Evolutionary conservation across 2,888 invertebrate species (phyloP).

Genomic region (Rhingia rostrata): DNA sequence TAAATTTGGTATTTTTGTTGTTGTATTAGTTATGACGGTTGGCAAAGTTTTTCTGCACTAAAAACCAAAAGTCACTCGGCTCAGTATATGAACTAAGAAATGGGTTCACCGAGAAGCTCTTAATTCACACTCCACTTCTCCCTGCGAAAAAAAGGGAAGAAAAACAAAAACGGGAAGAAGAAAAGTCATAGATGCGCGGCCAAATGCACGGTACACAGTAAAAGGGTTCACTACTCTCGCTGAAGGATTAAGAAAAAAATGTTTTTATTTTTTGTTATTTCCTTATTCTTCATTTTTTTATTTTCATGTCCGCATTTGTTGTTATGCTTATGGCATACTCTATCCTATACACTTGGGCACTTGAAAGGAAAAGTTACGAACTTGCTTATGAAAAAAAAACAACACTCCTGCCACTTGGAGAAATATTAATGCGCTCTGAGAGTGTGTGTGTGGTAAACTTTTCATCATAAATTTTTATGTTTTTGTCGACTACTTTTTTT

Average conservation of each 20-base stretch:
- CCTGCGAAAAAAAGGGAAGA: not conserved
- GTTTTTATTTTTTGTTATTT: constrained; percentile 1
- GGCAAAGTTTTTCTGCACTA: constrained; percentile 44
- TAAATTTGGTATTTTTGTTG: constrained; percentile 3
- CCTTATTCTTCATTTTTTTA: not conserved
- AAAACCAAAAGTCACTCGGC: constrained; percentile 57
- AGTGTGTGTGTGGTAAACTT: constrained; percentile 33
- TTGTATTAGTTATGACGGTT: constrained; percentile 70
- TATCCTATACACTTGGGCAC: not conserved
- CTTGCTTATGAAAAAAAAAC: constrained; percentile 58
- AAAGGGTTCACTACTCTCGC: constrained; percentile 12
- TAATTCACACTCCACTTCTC: constrained; percentile 57
- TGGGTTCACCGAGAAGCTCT: constrained; percentile 50
- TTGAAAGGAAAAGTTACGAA: constrained; percentile 37
- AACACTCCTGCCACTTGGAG: constrained; percentile 23
- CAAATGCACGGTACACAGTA: constrained; percentile 22
- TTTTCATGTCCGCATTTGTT: constrained; percentile 16
- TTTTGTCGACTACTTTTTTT: not conserved
- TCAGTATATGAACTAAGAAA: constrained; percentile 19
- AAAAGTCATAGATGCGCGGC: constrained; percentile 1
- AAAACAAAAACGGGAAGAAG: not conserved
- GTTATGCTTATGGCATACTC: not conserved
- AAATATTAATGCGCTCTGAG: constrained; percentile 19
- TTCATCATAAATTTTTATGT: constrained; percentile 41
- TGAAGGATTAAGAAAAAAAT: constrained; percentile 57